Evolutionary conservation across 2,797 vertebrate genomes (phyloP), one percentile per base, ranked within the genome.

Genomic region (Lagocephalus sceleratus): DNA sequence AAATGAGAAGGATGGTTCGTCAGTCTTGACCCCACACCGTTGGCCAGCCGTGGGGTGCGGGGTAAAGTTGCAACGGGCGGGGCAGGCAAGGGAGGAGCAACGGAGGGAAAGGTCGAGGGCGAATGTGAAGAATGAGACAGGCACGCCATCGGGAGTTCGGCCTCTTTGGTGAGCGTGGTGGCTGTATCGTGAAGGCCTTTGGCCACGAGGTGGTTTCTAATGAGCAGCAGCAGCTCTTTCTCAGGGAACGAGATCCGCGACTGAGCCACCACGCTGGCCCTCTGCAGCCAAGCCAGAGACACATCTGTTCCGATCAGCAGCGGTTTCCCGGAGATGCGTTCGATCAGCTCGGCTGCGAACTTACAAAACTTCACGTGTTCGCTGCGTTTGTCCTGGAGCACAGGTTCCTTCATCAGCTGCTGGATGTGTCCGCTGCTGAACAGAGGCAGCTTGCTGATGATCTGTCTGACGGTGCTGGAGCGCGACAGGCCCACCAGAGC

Each of bases 381-480:
- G 0, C 94, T 98, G 71, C 97, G 95, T 79, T 99, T 99, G 90
- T 99, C 97, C 90, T 99, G 97, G 16, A 99, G 93, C 63, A 99
- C 93, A 0, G 97, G 97, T 81, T 99, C 97, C 70, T 98, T 98
- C 97, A 99, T 99, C 66, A 99, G 88, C 85, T 98, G 96, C 86
- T 99, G 97, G 81, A 99, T 98, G 83, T 99, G 97, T 40, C 97
- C 95, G 51, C 96, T 98, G 88, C 96, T 96, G 84, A 99, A 99
- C 64, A 99, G 88, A 2, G 97, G 97, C 44, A 99, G 90, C 81
- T 99, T 99, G 90, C 96, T 94, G 85, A 99, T 99, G 71, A 99
- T 99, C 88, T 99, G 97, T 56, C 94, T 85, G 19, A 99, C 97
- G 0, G 96, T 92, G 60, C 89, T 92, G 61, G 96, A 98, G 25